Evolutionary conservation across 2,888 invertebrate genomes (phyloP).

Genomic region (Drosophila emarginata): DNA sequence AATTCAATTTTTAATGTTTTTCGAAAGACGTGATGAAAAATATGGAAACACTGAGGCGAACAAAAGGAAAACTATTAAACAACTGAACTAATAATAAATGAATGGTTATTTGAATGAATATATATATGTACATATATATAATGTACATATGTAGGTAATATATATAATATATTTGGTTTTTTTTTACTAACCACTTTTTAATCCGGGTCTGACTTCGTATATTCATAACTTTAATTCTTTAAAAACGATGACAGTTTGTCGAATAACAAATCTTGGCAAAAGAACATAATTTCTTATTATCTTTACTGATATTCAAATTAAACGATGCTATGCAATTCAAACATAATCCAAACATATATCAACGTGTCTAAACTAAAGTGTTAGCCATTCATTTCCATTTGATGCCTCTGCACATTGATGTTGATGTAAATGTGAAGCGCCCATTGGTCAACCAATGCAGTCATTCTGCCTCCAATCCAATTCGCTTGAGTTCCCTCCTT

Average conservation of each 20-base stretch:
- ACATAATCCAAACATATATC: conserved; percentile 8
- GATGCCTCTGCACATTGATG: conserved; percentile 20
- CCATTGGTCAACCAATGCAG: conserved; percentile 53
- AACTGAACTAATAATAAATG: too few species aligned
- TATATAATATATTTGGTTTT: too few species aligned
- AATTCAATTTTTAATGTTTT: too few species aligned
- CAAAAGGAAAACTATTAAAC: too few species aligned
- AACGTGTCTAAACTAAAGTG: conserved; percentile 12
- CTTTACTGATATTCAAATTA: not conserved
- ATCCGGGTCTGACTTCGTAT: too few species aligned
- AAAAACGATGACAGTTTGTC: not conserved
- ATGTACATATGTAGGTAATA: too few species aligned
- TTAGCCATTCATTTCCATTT: conserved; percentile 32
- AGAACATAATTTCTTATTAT: not conserved
- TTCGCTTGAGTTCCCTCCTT: conserved; percentile 38
- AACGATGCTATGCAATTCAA: not conserved
- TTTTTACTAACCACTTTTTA: too few species aligned
- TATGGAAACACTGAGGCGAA: too few species aligned
- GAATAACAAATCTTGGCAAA: not conserved
- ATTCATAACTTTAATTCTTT: too few species aligned
- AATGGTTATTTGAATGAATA: too few species aligned
- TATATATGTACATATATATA: too few species aligned
- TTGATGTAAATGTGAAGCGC: conserved; percentile 30
- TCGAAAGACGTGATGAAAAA: too few species aligned
- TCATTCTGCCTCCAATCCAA: conserved; percentile 45